phyloP scores from a whole-genome alignment of 2,113 vertebrate genomes.

The Carassius carassius region DNA sequence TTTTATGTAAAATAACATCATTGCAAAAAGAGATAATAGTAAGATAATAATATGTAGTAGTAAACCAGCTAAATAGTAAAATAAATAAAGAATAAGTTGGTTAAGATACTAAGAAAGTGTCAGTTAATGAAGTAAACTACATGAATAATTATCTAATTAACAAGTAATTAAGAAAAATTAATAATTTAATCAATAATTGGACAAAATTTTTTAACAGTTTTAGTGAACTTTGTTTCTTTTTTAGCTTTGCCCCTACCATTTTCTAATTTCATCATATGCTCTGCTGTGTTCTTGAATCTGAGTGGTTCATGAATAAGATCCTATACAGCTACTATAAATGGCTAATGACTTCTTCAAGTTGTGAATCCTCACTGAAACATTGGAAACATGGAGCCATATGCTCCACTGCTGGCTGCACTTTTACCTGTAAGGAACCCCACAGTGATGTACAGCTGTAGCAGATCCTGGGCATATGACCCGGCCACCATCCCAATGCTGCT shows the following conservation, averaged over 20 bases:
- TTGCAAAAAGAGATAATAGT: neutral
- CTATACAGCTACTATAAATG: conserved; percentile 16
- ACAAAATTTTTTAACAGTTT: neutral
- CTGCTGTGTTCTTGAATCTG: neutral
- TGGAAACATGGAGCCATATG: neutral
- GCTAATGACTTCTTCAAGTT: conserved; percentile 26
- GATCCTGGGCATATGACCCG: conserved; percentile 60
- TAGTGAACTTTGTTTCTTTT: neutral
- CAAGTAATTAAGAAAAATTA: too few species aligned
- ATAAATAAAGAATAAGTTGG: neutral
- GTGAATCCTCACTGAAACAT: neutral
- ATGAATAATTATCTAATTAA: too few species aligned
- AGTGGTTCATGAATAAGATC: conserved; percentile 10
- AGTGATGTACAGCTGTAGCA: conserved; percentile 67
- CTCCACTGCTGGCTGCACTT: neutral
- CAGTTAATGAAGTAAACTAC: neutral
- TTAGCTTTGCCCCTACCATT: neutral
- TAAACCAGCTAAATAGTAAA: neutral
- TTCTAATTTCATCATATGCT: neutral
- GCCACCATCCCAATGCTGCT: conserved; percentile 61
- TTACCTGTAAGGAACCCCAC: conserved; percentile 67
- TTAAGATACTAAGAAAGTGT: neutral
- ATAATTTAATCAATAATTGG: neutral
- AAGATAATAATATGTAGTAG: neutral
- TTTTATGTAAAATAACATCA: neutral